phyloP scores from a whole-genome alignment of 1,140 invertebrate genomes.

The Apis florea region DNA sequence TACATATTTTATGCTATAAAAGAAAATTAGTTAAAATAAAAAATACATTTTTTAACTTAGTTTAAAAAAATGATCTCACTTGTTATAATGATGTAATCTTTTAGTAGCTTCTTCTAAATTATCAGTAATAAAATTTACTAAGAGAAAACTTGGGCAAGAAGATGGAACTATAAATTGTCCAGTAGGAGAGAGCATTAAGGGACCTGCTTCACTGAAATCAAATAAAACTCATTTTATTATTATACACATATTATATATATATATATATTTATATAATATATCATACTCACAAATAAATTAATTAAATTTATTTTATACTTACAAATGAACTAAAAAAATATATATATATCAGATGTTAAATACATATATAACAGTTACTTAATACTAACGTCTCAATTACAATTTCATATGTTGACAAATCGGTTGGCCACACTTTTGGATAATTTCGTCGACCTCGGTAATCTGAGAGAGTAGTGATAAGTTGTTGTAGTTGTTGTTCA shows the following conservation, averaged over 20 bases:
- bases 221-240: conserved; percentile 56
- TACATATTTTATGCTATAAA: conserved; percentile 87
- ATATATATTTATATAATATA: background rate
- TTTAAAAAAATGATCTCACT: conserved; percentile 79
- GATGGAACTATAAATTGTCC: conserved; percentile 95
- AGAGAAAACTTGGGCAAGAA: conserved; percentile 91
- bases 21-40: conserved; percentile 49
- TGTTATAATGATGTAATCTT: conserved; percentile 87
- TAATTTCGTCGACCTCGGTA: conserved; percentile 86
- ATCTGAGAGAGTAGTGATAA: conserved; percentile 91
- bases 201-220: conserved; percentile 89
- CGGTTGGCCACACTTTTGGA: conserved; percentile 86
- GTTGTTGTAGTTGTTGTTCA: conserved; percentile 88
- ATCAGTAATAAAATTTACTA: conserved; percentile 91
- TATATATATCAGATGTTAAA: conserved; percentile 8
- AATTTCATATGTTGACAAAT: conserved; percentile 88
- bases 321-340: background rate
- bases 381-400: conserved; percentile 93
- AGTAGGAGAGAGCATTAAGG: conserved; percentile 94
- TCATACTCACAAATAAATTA: conserved; percentile 38
- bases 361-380: background rate
- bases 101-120: conserved; percentile 88
- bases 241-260: background rate
- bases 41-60: conserved; percentile 5
- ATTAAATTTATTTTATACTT: conserved; percentile 25